phyloP scores from a whole-genome alignment of 2,113 vertebrate species.

The Elephas maximus region DNA sequence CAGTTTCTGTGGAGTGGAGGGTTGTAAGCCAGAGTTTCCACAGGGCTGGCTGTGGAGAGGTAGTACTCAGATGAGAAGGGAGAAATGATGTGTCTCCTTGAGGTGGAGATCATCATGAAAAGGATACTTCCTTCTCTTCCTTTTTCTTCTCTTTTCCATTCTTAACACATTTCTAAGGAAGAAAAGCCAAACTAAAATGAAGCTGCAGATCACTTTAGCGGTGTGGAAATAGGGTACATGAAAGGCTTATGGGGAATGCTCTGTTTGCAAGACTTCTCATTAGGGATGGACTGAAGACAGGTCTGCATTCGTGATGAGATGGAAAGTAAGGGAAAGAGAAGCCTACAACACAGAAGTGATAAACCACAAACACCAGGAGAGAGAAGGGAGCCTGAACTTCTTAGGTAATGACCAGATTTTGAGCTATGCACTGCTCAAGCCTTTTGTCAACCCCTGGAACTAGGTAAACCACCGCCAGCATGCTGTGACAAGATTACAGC shows the following conservation, averaged over 20 bases:
- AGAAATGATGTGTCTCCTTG: neutral
- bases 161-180: neutral
- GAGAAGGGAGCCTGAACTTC: neutral
- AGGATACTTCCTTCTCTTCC: neutral
- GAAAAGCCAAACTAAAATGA: neutral
- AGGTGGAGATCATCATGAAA: neutral
- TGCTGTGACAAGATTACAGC: neutral
- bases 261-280: neutral
- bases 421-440: neutral
- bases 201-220: neutral
- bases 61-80: neutral
- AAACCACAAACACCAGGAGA: neutral
- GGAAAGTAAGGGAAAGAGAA: neutral
- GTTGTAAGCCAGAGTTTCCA: neutral
- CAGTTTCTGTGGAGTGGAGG: neutral
- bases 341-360: neutral
- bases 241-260: neutral
- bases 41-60: neutral
- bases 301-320: neutral
- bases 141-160: conserved; percentile 16
- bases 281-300: neutral
- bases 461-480: neutral
- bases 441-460: neutral
- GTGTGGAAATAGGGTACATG: neutral
- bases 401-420: neutral